These are phyloP conservation scores for Eupithecia pulchellata DNA, from an alignment of 2,888 invertebrate species.

Conservation along the genomic window DNA sequence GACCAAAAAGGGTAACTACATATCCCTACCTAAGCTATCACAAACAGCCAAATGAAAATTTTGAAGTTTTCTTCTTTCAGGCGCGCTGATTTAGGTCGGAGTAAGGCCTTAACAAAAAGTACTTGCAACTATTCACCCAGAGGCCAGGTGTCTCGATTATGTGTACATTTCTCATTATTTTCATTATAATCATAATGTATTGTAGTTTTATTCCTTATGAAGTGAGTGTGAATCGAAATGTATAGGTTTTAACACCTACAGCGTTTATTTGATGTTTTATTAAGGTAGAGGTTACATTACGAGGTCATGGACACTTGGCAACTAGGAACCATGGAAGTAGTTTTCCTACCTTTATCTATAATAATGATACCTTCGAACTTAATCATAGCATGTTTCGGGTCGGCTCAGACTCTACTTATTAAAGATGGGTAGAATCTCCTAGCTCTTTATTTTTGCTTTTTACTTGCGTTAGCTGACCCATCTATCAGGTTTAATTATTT, in stretches of 20 bases:
- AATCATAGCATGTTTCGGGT: not conserved
- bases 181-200: constrained; percentile 36
- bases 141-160: constrained; percentile 43
- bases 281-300: constrained; percentile 54
- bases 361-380: not conserved
- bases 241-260: constrained; percentile 69
- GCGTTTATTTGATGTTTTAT: constrained; percentile 63
- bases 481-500: too few relatives aligned
- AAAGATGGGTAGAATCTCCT: not conserved
- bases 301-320: constrained; percentile 64
- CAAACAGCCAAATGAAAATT: too few relatives aligned
- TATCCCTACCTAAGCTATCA: too few relatives aligned
- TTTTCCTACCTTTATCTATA: constrained; percentile 7
- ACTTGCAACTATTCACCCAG: constrained; percentile 15
- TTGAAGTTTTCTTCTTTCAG: too few relatives aligned
- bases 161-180: constrained; percentile 34
- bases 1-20: too few relatives aligned
- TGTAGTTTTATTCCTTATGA: constrained; percentile 48
- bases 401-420: not conserved
- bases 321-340: constrained; percentile 33
- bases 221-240: constrained; percentile 59
- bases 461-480: too few relatives aligned
- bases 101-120: too few relatives aligned
- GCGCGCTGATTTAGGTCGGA: too few relatives aligned
- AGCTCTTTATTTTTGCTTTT: not conserved